Base-by-base conservation (phyloP, 2,888 invertebrate genomes). In the Teleogryllus oceanicus region DNA sequence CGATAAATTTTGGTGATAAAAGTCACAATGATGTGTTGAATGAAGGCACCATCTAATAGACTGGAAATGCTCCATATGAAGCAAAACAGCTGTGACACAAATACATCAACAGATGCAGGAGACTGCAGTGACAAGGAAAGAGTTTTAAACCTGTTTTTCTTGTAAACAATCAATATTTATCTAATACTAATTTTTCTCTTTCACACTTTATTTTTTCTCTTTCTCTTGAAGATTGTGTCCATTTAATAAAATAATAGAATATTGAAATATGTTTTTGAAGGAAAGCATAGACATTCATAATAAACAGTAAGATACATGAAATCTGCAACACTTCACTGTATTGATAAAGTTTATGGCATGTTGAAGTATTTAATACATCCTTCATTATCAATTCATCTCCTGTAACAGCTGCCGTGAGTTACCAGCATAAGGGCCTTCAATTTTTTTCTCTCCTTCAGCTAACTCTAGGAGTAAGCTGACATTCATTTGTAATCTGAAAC, bases 41-140 rank as follows among this genome's bases (percentile, higher is more conserved):
- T 62, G 62, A 62, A 62, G 62, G 62, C 62, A 62, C 62, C 62
- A 62, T 62, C 62, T 62, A n/a, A 18, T 62, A n/a, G 62, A 62
- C 16, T 62, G 62, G n/a, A 62, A 62, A 62, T 18, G 62, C 16
- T n/a, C n/a, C 62, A 13, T 18, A 8, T 18, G 16, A 62, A n/a
- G n/a, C n/a, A 18, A n/a, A n/a, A 62, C 62, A 62, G 62, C 62
- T 62, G 62, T 18, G 62, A 62, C 62, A n/a, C n/a, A 62, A 62
- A n/a, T n/a, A 62, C 62, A 62, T 62, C 62, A 62, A 62, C n/a
- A 62, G 16, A 62, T 18, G 62, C 62, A 62, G 62, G 62, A 62
- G 62, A 62, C 62, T 18, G 37, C 37, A 37, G 37, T 37, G 37
- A 37, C 37, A 37, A 37, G 37, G 37, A 37, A 37, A 37, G 37